Evolutionary conservation across 2,113 vertebrate species (phyloP).

Genomic region (Pedetes capensis): DNA sequence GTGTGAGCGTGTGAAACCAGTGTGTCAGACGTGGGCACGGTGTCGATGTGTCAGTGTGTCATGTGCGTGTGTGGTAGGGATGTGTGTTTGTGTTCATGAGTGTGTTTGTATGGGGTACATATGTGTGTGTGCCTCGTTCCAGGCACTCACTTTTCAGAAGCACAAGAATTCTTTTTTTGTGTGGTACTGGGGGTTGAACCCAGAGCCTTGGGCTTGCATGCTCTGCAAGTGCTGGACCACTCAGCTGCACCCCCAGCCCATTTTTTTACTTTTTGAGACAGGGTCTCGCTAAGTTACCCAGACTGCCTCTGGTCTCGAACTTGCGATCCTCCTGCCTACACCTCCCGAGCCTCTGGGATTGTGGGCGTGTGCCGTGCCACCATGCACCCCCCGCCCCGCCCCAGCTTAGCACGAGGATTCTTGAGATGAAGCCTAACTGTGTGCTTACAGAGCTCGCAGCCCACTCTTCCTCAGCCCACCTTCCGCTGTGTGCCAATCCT

Average conservation of each 20-base stretch:
- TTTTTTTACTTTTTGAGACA: no score
- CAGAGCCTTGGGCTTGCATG: no score
- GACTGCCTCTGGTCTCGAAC: no score
- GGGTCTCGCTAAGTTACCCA: no score
- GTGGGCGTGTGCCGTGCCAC: no score
- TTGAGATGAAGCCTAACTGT: not conserved
- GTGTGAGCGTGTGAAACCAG: not conserved
- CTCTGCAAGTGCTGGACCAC: no score
- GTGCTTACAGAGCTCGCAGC: not conserved
- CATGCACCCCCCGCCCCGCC: no score
- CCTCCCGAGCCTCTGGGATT: no score
- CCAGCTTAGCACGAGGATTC: not conserved
- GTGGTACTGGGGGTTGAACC: no score
- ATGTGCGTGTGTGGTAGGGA: not conserved
- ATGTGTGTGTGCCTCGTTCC: not conserved
- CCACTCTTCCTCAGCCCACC: fast-evolving
- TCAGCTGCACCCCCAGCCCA: no score
- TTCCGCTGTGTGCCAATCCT: not conserved
- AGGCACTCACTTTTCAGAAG: not conserved
- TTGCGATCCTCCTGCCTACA: no score
- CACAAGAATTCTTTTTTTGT: not conserved
- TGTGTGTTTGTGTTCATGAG: not conserved
- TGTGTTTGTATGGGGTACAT: not conserved
- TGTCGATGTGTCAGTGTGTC: fast-evolving
- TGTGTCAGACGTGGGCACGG: not conserved